phyloP scores from a whole-genome alignment of 1,140 invertebrate species.

The Leptoteleia sp. region DNA sequence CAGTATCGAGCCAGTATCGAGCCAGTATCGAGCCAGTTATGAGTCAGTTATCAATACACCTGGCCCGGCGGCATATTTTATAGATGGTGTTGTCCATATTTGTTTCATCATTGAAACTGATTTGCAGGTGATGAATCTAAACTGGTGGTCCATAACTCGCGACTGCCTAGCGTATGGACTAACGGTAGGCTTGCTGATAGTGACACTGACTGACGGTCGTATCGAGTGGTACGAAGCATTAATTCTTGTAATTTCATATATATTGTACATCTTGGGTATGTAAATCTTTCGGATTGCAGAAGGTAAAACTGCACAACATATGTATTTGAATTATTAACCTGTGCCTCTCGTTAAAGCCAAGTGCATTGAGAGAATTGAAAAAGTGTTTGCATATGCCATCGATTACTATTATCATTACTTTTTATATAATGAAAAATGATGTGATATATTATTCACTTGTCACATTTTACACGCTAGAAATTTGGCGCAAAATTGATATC shows the following conservation, averaged over 20 bases:
- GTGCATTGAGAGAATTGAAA: slow-evolving; percentile 28
- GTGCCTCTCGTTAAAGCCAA: slow-evolving; percentile 41
- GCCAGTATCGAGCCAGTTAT: too few relatives aligned
- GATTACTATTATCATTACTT: too few relatives aligned
- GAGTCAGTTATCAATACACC: too few relatives aligned
- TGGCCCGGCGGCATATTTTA: too few relatives aligned
- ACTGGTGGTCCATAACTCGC: slow-evolving; percentile 86
- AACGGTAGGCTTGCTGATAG: slow-evolving; percentile 84
- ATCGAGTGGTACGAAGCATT: slow-evolving; percentile 85
- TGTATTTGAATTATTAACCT: slow-evolving; percentile 26
- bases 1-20: too few relatives aligned
- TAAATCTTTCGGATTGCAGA: slow-evolving; percentile 63
- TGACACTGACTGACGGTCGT: slow-evolving; percentile 83
- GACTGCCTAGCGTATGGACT: slow-evolving; percentile 85
- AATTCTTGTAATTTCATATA: slow-evolving; percentile 81
- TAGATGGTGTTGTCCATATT: too few relatives aligned
- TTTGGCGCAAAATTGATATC: too few relatives aligned
- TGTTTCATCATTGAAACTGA: too few relatives aligned
- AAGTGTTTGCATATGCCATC: too few relatives aligned
- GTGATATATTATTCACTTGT: too few relatives aligned
- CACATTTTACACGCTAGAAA: too few relatives aligned
- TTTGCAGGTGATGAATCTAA: slow-evolving; percentile 82
- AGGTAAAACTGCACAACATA: slow-evolving; percentile 46
- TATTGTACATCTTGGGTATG: slow-evolving; percentile 82
- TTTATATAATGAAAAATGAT: too few relatives aligned